Evolutionary conservation across 2,113 vertebrate species (phyloP).

Genomic region (Varanus salvator): DNA sequence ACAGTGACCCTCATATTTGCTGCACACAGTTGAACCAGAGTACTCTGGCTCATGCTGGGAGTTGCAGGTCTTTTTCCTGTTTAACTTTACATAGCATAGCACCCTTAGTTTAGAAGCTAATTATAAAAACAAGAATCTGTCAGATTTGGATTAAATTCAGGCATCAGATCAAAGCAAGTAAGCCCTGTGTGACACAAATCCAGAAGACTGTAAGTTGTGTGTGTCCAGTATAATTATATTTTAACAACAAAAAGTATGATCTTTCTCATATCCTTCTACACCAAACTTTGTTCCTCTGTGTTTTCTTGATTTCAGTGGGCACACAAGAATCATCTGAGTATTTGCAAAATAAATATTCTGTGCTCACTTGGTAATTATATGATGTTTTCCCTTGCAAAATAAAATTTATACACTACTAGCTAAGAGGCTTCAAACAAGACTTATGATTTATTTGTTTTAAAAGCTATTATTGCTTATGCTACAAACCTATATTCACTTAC

Average conservation of each 20-base stretch:
- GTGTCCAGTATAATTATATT: constrained; percentile 3
- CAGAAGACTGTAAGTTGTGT: constrained; percentile 14
- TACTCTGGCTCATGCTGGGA: no score
- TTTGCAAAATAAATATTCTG: constrained; percentile 20
- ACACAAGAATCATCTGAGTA: fast-evolving
- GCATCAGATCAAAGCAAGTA: background rate
- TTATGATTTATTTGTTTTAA: constrained; percentile 27
- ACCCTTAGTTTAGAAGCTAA: background rate
- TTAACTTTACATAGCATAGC: no score
- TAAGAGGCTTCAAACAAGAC: constrained; percentile 2
- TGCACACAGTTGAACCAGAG: background rate
- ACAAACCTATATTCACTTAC: background rate
- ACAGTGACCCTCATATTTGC: background rate
- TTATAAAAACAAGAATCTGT: background rate
- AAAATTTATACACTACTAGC: constrained; percentile 25
- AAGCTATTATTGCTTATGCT: background rate
- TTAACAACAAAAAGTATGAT: background rate
- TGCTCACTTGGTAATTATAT: constrained; percentile 8
- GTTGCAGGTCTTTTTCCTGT: no score
- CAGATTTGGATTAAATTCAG: background rate
- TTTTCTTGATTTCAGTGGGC: background rate
- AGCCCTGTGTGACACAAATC: background rate
- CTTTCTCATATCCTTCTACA: constrained; percentile 15
- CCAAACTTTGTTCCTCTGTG: background rate
- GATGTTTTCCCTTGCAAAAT: constrained; percentile 5